A percentile compares a stretch with the other conserved stretches of the same genome.
These are phyloP conservation scores for Vanacampus margaritifer DNA, from an alignment of 2,113 vertebrate species.

Conservation along the genomic window DNA sequence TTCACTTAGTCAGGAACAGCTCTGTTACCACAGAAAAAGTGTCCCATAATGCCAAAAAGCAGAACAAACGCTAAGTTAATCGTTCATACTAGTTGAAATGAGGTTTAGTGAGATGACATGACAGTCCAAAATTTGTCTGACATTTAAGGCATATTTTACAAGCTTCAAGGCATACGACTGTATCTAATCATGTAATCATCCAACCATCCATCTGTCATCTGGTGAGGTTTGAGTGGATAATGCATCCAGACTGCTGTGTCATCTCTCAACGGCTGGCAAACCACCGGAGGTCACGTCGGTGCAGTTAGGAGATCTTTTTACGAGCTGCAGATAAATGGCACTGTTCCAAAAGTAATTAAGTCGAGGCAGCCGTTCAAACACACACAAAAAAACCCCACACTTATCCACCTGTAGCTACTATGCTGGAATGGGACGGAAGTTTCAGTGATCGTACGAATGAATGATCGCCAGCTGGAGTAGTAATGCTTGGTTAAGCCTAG, in stretches of 20 bases:
- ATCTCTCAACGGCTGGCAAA: slow-evolving; percentile 33
- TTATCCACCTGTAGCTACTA: background rate
- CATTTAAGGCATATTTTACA: slow-evolving; percentile 2
- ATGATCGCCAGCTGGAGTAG: slow-evolving; percentile 18
- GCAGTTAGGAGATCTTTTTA: background rate
- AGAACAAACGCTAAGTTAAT: background rate
- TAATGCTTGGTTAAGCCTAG: slow-evolving; percentile 6
- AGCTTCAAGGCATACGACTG: background rate
- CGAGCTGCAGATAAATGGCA: background rate
- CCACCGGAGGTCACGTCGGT: slow-evolving; percentile 19
- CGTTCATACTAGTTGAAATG: background rate
- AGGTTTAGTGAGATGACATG: background rate
- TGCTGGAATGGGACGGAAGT: background rate
- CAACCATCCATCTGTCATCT: slow-evolving; percentile 35
- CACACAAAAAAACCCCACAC: background rate
- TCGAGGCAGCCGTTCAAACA: background rate
- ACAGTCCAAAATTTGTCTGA: background rate
- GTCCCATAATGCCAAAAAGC: too few relatives aligned
- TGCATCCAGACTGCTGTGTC: slow-evolving; percentile 26
- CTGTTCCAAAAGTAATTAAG: background rate
- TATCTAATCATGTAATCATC: slow-evolving; percentile 15
- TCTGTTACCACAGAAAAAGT: too few relatives aligned
- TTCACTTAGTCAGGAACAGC: too few relatives aligned
- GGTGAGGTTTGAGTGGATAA: slow-evolving; percentile 17
- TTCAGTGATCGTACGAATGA: slow-evolving; percentile 13